Base-by-base conservation (phyloP, 1,140 invertebrate species). In the Nasonia giraulti region DNA sequence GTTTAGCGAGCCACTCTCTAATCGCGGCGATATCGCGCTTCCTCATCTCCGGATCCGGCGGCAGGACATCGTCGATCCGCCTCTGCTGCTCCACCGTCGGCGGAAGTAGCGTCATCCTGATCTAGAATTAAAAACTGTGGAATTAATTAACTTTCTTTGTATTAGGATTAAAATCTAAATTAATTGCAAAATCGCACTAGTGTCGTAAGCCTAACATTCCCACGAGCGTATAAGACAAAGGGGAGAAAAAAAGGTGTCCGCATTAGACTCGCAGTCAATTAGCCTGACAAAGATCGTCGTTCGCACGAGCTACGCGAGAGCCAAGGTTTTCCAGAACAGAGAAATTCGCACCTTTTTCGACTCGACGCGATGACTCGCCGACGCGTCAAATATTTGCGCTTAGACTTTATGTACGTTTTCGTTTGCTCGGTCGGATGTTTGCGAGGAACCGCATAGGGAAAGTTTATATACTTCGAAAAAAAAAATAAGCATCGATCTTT, bases 1-100 rank as follows among this genome's bases (percentile, higher is more conserved):
- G 94, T 82, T 94, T 94, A 7, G 89, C 86, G 8, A 94, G 89
- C 94, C 94, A 94, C 75, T 94, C 91, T 62, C 89, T 87, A 47
- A 93, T 87, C 0, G 89, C 87, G 2, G 84, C 86, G 20, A 93
- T 83, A 66, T 93, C 92, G 14, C 87, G 88, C 83, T 90, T 91
- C 77, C 90, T 89, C 90, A 90, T 90, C 86, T 93, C 91, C 44
- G 90, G 87, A 88, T 93, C 88, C 20, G 90, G 83, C 7, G 89
- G 89, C 10, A 93, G 80, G 80, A 91, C 90, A 62, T 90, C 88
- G 44, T 92, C 89, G 68, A 93, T 92, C 7, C 86, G 88, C 77
- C 87, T 89, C 80, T 92, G 92, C 87, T 92, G 92, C 44, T 92
- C 88, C 6, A 88, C 85, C 2, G 91, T 92, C 77, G 92, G 92